Evolutionary conservation across 2,888 invertebrate genomes (phyloP).

Genomic region (Drosophila robusta): DNA sequence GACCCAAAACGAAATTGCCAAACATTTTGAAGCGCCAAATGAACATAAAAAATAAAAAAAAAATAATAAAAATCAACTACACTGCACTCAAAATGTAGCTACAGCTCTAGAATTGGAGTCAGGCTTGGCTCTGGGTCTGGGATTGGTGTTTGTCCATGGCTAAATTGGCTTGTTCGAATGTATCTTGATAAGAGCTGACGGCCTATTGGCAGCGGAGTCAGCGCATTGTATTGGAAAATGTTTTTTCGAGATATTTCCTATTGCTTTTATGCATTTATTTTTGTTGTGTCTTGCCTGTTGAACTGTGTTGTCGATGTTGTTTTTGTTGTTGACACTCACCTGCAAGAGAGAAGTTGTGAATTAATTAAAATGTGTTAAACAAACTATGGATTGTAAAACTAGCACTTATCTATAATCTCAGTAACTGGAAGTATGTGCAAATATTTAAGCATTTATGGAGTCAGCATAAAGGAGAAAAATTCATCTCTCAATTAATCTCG

Average conservation of each 20-base stretch:
- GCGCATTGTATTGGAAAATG: conserved; percentile 37
- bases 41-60: conserved; percentile 15
- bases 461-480: background rate
- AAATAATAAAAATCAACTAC: background rate
- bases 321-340: conserved; percentile 56
- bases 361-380: conserved; percentile 39
- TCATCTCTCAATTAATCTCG: background rate
- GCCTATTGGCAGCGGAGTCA: conserved; percentile 53
- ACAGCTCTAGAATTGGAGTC: conserved; percentile 13
- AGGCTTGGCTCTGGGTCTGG: background rate
- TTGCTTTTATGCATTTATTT: background rate
- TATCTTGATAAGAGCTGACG: conserved; percentile 60
- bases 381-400: background rate
- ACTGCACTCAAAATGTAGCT: conserved; percentile 21
- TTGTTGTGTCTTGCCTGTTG: conserved; percentile 17
- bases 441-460: background rate
- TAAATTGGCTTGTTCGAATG: conserved; percentile 61
- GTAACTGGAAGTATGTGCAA: background rate
- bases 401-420: conserved; percentile 1
- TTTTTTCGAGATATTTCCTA: conserved; percentile 25
- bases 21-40: conserved; percentile 53
- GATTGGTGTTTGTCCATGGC: conserved; percentile 41
- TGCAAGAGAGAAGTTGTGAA: conserved; percentile 38
- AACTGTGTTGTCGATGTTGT: background rate
- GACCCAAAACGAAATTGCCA: conserved; percentile 55